Percentiles rank a stretch among this genome's conserved stretches.
These are phyloP conservation scores for Onychomys torridus DNA, from an alignment of 2,797 vertebrate genomes.

Conservation along the genomic window DNA sequence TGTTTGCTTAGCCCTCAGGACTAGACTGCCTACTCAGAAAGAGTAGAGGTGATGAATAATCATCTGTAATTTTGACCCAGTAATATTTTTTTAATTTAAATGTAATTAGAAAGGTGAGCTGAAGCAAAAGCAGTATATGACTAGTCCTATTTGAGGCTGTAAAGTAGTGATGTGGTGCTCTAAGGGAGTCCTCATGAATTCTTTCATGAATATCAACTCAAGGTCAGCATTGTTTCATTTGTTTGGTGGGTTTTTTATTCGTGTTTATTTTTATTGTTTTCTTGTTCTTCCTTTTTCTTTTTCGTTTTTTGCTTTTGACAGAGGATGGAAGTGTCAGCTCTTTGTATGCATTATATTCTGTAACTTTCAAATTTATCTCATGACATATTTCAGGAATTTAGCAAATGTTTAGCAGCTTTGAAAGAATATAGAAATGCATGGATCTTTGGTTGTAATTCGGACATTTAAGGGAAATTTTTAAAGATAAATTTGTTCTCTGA, in stretches of 20 bases:
- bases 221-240: background rate
- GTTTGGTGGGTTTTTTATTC: background rate
- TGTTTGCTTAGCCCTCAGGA: background rate
- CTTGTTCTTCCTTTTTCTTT: background rate
- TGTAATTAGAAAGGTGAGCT: background rate
- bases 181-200: background rate
- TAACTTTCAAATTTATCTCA: conserved; percentile 53
- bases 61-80: background rate
- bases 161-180: background rate
- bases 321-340: conserved; percentile 42
- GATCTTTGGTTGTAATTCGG: conserved; percentile 42
- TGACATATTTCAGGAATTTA: conserved; percentile 61
- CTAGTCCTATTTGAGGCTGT: background rate
- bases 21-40: background rate
- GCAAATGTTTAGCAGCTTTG: conserved; percentile 49
- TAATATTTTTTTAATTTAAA: conserved; percentile 29
- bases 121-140: background rate
- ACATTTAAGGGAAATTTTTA: conserved; percentile 29
- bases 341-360: conserved; percentile 20
- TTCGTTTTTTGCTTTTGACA: background rate
- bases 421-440: conserved; percentile 17
- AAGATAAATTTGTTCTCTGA: background rate
- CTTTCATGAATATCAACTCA: conserved; percentile 45
- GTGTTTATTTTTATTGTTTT: background rate
- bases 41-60: background rate